phyloP scores from a whole-genome alignment of 2,797 vertebrate genomes.

The Phoxinus dragarum region DNA sequence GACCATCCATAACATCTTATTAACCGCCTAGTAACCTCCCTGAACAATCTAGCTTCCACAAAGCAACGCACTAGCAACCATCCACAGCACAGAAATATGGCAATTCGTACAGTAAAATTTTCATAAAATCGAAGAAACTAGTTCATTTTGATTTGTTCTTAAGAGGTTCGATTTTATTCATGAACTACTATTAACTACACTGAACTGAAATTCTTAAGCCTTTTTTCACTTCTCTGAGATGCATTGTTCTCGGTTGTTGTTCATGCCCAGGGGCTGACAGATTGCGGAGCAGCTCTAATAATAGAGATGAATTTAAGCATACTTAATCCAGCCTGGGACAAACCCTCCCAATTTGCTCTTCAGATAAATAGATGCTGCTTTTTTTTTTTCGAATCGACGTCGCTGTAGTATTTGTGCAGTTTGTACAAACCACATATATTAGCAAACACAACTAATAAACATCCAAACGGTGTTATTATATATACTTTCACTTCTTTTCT shows the following conservation, averaged over 20 bases:
- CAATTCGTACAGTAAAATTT: background rate
- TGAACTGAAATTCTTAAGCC: background rate
- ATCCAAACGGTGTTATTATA: background rate
- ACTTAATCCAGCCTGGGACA: slow-evolving; percentile 33
- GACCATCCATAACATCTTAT: background rate
- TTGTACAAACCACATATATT: background rate
- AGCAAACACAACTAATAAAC: background rate
- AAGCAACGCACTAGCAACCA: background rate
- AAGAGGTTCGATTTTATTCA: background rate
- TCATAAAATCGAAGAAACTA: too few relatives aligned
- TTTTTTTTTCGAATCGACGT: background rate
- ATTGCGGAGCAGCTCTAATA: slow-evolving; percentile 48
- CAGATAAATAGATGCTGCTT: background rate
- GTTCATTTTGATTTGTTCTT: background rate
- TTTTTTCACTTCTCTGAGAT: background rate
- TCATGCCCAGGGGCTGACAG: slow-evolving; percentile 37
- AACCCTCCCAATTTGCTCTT: background rate
- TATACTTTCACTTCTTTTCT: background rate
- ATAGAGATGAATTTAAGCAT: slow-evolving; percentile 47
- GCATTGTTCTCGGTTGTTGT: slow-evolving; percentile 16
- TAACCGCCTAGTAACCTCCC: background rate
- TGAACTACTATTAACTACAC: background rate
- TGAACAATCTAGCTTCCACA: background rate
- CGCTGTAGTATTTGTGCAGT: background rate
- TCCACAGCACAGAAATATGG: background rate